These are phyloP conservation scores for Pipra filicauda DNA, from an alignment of 2,113 vertebrate species.

Conservation along the genomic window DNA sequence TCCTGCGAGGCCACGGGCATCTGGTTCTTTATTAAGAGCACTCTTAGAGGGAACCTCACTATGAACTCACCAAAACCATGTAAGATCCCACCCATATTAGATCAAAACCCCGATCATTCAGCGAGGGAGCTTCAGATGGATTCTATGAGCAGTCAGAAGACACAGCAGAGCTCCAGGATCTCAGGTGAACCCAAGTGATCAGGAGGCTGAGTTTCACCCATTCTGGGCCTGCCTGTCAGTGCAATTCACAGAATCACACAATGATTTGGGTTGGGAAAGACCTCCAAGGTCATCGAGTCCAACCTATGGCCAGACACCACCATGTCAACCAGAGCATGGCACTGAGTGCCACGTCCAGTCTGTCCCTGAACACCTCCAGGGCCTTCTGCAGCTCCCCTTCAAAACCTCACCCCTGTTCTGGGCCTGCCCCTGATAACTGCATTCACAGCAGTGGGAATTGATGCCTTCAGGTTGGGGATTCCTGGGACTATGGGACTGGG, in stretches of 20 bases:
- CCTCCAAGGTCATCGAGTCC: not conserved
- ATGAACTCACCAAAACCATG: not conserved
- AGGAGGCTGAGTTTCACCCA: not conserved
- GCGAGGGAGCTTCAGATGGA: not conserved
- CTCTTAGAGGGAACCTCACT: not conserved
- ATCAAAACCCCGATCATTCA: not conserved
- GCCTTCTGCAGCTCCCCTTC: not conserved
- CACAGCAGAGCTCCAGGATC: not conserved
- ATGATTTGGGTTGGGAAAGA: not conserved
- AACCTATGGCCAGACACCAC: not conserved
- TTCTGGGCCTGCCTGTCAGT: not conserved
- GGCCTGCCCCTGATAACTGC: not conserved
- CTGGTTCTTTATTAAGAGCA: not conserved
- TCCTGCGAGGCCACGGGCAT: not conserved
- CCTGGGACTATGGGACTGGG: not conserved
- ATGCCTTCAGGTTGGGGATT: not conserved
- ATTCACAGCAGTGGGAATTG: not conserved
- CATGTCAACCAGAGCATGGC: not conserved
- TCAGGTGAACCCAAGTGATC: not conserved
- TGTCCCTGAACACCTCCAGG: not conserved
- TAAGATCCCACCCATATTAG: not conserved
- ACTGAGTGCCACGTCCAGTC: rapidly evolving
- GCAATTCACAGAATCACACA: not conserved
- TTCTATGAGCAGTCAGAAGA: not conserved
- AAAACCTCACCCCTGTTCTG: not conserved